Evolutionary conservation across 1,140 invertebrate species (phyloP).

Genomic region (Uloborus diversus): DNA sequence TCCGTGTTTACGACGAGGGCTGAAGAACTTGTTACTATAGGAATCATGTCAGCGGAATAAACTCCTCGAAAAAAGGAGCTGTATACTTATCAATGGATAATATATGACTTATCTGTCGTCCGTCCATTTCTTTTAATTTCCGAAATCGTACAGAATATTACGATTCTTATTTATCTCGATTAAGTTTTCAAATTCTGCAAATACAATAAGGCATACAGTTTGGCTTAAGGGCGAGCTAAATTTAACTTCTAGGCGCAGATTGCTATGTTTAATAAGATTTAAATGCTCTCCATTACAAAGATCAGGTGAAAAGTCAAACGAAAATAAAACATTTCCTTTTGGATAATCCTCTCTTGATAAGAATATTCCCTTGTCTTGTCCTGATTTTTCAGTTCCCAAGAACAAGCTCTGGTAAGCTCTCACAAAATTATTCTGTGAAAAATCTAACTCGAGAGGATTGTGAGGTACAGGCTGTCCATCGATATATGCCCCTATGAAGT

Average conservation of each 20-base stretch:
- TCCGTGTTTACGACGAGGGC: no score
- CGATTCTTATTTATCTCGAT: background rate
- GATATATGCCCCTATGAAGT: background rate
- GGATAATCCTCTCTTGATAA: background rate
- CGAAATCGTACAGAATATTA: conserved; percentile 4
- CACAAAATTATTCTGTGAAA: background rate
- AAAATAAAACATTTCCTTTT: background rate
- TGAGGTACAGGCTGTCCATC: background rate
- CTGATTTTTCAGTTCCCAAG: no score
- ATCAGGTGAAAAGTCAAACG: background rate
- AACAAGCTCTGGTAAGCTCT: background rate
- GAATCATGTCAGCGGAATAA: no score
- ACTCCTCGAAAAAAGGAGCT: no score
- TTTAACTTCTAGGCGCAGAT: background rate
- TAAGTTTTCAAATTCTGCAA: background rate
- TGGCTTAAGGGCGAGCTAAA: background rate
- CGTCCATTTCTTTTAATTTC: no score
- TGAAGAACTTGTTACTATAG: no score
- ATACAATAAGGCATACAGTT: background rate
- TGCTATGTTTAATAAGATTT: background rate
- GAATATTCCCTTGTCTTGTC: background rate
- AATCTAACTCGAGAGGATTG: background rate
- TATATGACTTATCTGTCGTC: no score
- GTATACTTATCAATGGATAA: no score
- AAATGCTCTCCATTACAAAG: background rate